Conservation (phyloP, 2,113 vertebrate genomes). For the Chloropsis hardwickii region DNA sequence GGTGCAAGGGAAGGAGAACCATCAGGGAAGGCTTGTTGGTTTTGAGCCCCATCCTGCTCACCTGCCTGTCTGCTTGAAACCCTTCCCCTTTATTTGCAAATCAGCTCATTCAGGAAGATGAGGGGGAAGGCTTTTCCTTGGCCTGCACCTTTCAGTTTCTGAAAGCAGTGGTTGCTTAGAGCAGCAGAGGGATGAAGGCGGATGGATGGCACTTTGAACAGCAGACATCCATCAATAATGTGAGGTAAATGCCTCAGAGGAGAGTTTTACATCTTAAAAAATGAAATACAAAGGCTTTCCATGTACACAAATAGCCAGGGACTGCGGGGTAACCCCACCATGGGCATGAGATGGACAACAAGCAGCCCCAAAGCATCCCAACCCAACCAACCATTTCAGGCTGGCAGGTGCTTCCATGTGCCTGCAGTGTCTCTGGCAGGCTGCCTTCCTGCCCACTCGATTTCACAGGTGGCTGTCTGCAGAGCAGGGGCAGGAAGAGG, state of each 20-base stretch:
- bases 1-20: neutral
- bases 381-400: neutral
- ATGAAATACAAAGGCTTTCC: neutral
- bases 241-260: neutral
- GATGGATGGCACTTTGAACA: neutral
- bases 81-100: neutral
- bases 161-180: neutral
- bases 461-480: neutral
- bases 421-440: neutral
- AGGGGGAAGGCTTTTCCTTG: neutral
- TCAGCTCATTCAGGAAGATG: neutral
- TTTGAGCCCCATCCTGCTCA: neutral
- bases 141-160: neutral
- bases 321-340: neutral
- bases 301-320: neutral
- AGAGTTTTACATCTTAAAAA: neutral
- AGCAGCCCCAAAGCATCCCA: neutral
- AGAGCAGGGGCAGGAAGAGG: neutral
- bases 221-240: neutral
- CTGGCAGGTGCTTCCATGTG: neutral
- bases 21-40: neutral
- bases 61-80: neutral
- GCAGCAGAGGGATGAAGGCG: fast-evolving
- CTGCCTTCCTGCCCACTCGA: neutral
- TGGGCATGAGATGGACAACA: neutral